Base-by-base conservation (phyloP, 2,113 vertebrate genomes). In the Leucopsar rothschildi region DNA sequence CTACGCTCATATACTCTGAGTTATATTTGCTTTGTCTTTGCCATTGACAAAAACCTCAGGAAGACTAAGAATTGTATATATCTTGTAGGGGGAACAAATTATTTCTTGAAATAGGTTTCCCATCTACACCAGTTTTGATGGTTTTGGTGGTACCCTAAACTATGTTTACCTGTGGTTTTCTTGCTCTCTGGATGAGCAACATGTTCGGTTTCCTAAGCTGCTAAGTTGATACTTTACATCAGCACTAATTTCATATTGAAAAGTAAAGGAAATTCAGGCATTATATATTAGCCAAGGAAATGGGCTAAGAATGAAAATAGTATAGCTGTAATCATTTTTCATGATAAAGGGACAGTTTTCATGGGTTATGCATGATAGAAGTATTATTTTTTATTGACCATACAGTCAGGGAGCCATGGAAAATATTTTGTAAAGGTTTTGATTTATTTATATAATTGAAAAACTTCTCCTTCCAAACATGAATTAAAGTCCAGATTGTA, bases 361-460 rank as follows among this genome's bases (percentile, higher is more conserved):
- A 81, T 11, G 33, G 23, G 17, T 90, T 78, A 24, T 42, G 7
- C 44, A 17, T 83, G 71, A 89, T 42, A 88, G 49, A 83, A 79
- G 7, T 50, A 77, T 66, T 9, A 16, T 82, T 70, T 90, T 94
- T 66, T 70, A 37, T 57, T 64, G 56, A 35, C 11, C 76, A 57
- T 76, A 31, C 29, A 91, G 60, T 89, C 60, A 92, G 53, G 57
- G 22, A 92, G 39, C 15, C 59, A 59, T 20, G 75, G n/a, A 86
- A 91, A 95, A 77, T 10, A 71, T 81, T 86, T 88, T 68, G 5
- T 49, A 88, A 77, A 83, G 24, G 35, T 63, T 92, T 61, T 84
- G 61, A 82, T 92, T 92, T 86, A 93, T 95, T 95, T 90, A 64
- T 52, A 37, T 49, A 88, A 47, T 56, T 92, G 85, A 86, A 88